phyloP scores from a whole-genome alignment of 2,888 invertebrate species.

The Zaprionus lineosus region DNA sequence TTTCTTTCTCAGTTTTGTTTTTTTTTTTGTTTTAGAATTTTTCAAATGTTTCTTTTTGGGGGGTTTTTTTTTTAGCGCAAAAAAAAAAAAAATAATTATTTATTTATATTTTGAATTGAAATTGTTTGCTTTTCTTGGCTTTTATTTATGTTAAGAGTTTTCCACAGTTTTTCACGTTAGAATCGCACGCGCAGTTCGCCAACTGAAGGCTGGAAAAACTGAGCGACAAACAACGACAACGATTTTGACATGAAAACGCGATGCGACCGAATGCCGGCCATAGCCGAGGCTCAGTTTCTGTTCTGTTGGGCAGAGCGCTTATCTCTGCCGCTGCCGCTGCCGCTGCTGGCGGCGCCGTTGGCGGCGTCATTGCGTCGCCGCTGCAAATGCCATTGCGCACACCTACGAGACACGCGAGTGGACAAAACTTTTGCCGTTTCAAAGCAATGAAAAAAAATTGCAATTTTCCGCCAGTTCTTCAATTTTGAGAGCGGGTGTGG shows the following conservation, averaged over 20 bases:
- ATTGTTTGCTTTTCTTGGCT: background rate
- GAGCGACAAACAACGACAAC: conserved; percentile 19
- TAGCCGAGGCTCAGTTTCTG: conserved; percentile 50
- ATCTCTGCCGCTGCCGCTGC: conserved; percentile 14
- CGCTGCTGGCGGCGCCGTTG: conserved; percentile 15
- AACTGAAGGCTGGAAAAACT: conserved; percentile 4
- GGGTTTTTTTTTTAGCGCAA: background rate
- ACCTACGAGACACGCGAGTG: conserved; percentile 7
- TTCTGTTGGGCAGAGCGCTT: conserved; percentile 41
- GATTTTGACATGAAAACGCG: conserved; percentile 76
- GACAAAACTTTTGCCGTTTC: too few species aligned
- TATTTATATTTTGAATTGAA: background rate
- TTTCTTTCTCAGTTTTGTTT: too few species aligned
- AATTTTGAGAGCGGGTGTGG: too few species aligned
- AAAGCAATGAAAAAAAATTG: conserved; percentile 37
- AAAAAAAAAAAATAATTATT: background rate
- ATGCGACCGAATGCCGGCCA: conserved; percentile 78
- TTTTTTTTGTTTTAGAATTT: too few species aligned
- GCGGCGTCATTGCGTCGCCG: background rate
- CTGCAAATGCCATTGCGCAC: too few species aligned
- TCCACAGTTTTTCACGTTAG: conserved; percentile 34
- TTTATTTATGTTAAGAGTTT: background rate
- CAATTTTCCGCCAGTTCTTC: conserved; percentile 61
- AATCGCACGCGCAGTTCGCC: conserved; percentile 44
- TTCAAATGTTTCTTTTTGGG: too few species aligned